Evolutionary conservation across 2,888 invertebrate genomes (phyloP), one percentile per base, ranked within the genome.

Genomic region (Patella depressa): DNA sequence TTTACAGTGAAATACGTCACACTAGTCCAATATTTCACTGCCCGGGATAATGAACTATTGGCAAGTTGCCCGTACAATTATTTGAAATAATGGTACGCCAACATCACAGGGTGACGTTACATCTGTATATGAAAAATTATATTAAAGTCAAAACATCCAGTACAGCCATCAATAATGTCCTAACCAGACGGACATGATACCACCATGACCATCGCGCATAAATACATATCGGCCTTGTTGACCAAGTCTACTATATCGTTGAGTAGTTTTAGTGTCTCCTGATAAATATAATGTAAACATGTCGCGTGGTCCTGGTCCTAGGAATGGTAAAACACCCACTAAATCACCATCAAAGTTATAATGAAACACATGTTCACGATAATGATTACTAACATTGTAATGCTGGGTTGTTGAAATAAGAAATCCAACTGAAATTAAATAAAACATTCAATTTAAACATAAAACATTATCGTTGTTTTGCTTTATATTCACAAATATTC

Each of bases 201-300:
- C 86, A 76, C 82, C 83, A 76, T 84, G 82, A 53, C 85, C 86
- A 74, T 86, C 86, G 53, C 83, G 78, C 81, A 85, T 81, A 76
- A 84, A 86, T 4, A 81, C 80, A 74, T 84, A 77, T 83, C 81
- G 84, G 12, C 85, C 86, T 55, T 74, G 72, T 34, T 72, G 72
- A 14, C 74, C 75, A 29, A 59, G 57, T 7, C 29, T 53, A 19
- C 70, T 65, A 4, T 79, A 55, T 54, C 69, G 75, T 3, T 53
- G 76, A 34, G 75, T 29, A 54, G 57, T 53, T 9, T 79, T 80
- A 12, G 19, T 14, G 53, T 82, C 72, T 15, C 80, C 83, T 53
- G 77, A 78, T 71, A 85, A 81, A 78, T 83, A 85, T 11, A 82
- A 72, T 3, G 82, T 79, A 24, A 74, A 79, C 75, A 87, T 85